Base-by-base conservation (phyloP, 2,797 vertebrate genomes). In the Arnoldichthys spilopterus region DNA sequence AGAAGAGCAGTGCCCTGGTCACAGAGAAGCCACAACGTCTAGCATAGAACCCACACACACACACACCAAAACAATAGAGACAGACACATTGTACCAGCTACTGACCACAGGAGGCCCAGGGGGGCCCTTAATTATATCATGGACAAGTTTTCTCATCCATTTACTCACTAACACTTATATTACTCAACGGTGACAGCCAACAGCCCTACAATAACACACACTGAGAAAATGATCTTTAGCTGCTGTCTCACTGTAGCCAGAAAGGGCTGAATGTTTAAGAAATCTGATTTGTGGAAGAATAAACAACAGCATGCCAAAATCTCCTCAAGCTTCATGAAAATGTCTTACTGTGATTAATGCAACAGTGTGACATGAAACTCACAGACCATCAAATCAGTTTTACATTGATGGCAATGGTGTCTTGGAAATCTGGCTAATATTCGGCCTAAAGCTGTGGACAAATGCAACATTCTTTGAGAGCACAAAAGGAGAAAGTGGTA, bases 61-160 rank as follows among this genome's bases (percentile, higher is more conserved):
- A 69, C 20, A 63, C 56, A 76, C 37, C 20, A 67, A 11, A 43
- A 78, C 75, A 78, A 77, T 80, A 70, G n/a, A 68, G 70, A 34
- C 34, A 51, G 59, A 72, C 32, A n/a, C 43, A 30, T n/a, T 51
- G 40, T 45, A 68, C 62, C 30, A 63, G 63, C 51, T 53, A 58
- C 59, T 74, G 68, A 80, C 40, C 56, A 43, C 61, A 75, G 56
- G 54, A 70, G 69, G 40, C 70, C 61, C 61, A 54, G 26, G 32
- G 43, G 30, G 61, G 40, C 78, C 9, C 20, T 22, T 80, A 64
- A 74, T 77, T 72, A 82, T 30, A 71, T 71, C 77, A 74, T 22
- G 15, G 71, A n/a, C 20, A 71, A 37, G 45, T 62, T 49, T 58
- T 70, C 28, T 64, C 37, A 70, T 24, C 16, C 30, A 47, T 82